Evolutionary conservation across 1,140 invertebrate genomes (phyloP).

Genomic region (Brachionus manjavacas): DNA sequence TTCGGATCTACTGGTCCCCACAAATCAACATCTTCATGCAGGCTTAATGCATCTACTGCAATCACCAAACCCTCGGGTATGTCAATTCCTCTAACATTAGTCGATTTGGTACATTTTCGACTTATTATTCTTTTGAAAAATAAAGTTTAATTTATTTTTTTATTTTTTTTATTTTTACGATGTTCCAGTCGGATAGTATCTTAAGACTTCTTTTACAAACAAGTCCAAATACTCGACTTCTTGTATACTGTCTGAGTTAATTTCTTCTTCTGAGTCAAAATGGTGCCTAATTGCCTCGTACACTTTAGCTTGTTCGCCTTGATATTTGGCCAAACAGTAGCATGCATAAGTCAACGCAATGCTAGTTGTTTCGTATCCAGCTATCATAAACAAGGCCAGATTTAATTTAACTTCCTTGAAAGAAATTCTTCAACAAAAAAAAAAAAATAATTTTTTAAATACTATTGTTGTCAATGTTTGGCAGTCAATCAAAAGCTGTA

Average conservation of each 20-base stretch:
- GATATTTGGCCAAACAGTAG: constrained; percentile 58
- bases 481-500: constrained; percentile 16
- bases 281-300: constrained; percentile 53
- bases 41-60: constrained; percentile 50
- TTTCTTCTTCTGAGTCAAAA: constrained; percentile 1
- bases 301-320: constrained; percentile 57
- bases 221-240: constrained; percentile 14
- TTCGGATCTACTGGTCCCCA: constrained; percentile 50
- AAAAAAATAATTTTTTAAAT: neutral
- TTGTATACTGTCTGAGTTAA: neutral
- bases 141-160: constrained; percentile 45
- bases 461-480: neutral
- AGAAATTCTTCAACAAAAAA: neutral
- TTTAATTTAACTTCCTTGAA: constrained; percentile 50
- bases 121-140: constrained; percentile 48
- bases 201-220: constrained; percentile 3
- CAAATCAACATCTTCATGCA: constrained; percentile 52
- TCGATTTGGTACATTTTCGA: constrained; percentile 48
- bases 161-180: neutral
- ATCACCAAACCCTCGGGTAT: constrained; percentile 53
- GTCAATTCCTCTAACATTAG: constrained; percentile 47
- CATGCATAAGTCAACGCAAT: constrained; percentile 57
- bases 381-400: constrained; percentile 51
- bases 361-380: constrained; percentile 58
- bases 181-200: neutral